These are phyloP conservation scores for Belonocnema kinseyi DNA, from an alignment of 1,140 invertebrate species.

Conservation along the genomic window DNA sequence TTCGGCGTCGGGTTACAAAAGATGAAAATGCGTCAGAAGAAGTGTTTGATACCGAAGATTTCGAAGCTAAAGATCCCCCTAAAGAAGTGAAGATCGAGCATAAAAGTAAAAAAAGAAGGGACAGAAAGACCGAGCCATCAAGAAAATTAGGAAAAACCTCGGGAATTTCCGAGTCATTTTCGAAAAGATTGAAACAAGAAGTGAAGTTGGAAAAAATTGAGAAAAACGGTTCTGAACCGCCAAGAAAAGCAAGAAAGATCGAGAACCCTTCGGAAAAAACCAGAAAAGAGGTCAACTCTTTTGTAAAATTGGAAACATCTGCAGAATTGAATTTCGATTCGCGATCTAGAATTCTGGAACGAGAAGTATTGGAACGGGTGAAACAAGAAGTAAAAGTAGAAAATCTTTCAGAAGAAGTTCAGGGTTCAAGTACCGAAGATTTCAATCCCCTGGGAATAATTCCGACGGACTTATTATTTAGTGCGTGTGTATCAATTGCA, in stretches of 20 bases:
- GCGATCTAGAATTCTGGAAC: not conserved
- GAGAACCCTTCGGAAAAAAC: no score
- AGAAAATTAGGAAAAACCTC: not conserved
- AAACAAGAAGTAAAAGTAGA: not conserved
- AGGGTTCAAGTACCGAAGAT: not conserved
- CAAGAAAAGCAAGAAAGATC: no score
- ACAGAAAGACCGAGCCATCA: not conserved
- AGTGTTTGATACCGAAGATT: not conserved
- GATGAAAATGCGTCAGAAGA: not conserved
- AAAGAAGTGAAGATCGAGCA: not conserved
- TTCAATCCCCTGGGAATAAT: not conserved
- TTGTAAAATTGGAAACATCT: no score
- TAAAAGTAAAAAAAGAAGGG: not conserved
- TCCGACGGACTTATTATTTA: not conserved
- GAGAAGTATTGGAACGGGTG: not conserved
- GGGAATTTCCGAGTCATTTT: no score
- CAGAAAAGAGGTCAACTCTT: no score
- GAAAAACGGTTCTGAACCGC: no score
- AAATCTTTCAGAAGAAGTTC: not conserved
- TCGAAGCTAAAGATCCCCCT: not conserved
- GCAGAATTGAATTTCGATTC: no score
- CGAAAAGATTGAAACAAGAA: no score
- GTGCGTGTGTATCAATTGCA: slow-evolving; percentile 12
- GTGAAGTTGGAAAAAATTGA: no score
- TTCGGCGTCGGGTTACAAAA: not conserved